Evolutionary conservation across 2,797 vertebrate genomes (phyloP), one percentile per base, ranked within the genome.

Genomic region (Benthosema pterotum): DNA sequence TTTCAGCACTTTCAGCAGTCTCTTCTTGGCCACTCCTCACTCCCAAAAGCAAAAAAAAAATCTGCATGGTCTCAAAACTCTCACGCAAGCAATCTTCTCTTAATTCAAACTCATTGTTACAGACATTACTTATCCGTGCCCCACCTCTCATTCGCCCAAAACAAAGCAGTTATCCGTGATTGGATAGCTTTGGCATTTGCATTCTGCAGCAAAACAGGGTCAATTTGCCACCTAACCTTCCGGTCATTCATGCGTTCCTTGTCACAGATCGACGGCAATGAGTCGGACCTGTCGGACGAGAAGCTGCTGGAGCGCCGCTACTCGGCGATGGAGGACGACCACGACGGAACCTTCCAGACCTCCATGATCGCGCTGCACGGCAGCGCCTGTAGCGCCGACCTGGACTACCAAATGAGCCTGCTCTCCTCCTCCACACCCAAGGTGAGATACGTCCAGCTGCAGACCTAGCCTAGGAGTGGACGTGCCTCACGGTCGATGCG

Each of bases 211-310:
- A 54, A 54, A n/a, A 16, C 2, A 14, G 45, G 12, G 12, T 13
- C 45, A 46, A 45, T 17, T n/a, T 25, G 42, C 22, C 43, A 47
- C 22, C 32, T 38, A 52, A 8, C 4, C 22, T 57, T 5, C 18
- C 32, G 28, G 46, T 46, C 13, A 25, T 28, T 16, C 45, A 57
- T 81, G 67, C 79, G n/a, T 74, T 64, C 77, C 55, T 51, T 85
- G 82, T 16, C 67, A 59, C 92, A 99, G 97, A 95, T 98, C 77
- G 95, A 97, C 76, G 90, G 94, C 58, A 77, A 85, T 0, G 95
- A 98, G 51, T 83, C 89, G 60, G 95, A 96, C 75, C 65, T 95
- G 65, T 80, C 55, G 38, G 94, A 94, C 51, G 95, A 97, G 42
- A 93, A 93, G 78, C 60, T 75, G 18, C 86, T 95, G 52, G 93